Evolutionary conservation across 2,113 vertebrate genomes (phyloP).

Genomic region (Lepus americanus): DNA sequence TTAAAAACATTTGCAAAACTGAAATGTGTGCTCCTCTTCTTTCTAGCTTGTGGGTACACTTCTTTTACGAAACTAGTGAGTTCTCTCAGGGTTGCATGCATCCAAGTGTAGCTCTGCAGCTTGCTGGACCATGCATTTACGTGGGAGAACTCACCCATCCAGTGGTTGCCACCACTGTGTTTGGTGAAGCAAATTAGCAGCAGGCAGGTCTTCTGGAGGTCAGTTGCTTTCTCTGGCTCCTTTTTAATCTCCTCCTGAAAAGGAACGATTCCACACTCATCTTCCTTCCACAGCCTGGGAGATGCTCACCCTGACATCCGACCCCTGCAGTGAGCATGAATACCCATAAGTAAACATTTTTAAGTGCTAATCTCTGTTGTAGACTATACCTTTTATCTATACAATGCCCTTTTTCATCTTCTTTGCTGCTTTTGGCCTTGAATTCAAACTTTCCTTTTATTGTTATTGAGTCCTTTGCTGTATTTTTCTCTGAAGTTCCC

Average conservation of each 20-base stretch:
- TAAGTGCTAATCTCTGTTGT: neutral
- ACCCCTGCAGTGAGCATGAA: too few relatives aligned
- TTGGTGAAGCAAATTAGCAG: too few relatives aligned
- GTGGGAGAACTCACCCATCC: too few relatives aligned
- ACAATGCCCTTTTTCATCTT: neutral
- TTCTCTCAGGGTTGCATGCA: constrained; percentile 99
- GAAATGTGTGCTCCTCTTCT: constrained; percentile 98
- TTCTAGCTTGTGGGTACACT: constrained; percentile 97
- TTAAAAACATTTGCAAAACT: constrained; percentile 98
- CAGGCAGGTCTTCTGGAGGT: too few relatives aligned
- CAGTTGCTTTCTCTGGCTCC: too few relatives aligned
- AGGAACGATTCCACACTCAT: too few relatives aligned
- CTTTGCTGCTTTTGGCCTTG: neutral
- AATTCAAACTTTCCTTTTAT: neutral
- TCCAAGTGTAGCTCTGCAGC: constrained; percentile 84
- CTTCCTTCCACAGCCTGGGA: too few relatives aligned
- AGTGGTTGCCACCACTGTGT: too few relatives aligned
- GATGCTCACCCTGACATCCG: too few relatives aligned
- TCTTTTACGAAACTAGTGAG: constrained; percentile 98
- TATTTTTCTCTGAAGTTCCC: neutral
- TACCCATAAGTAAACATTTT: neutral
- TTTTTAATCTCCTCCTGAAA: too few relatives aligned
- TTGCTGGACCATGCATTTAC: too few relatives aligned
- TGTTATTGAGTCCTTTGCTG: neutral
- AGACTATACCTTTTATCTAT: neutral